Base-by-base conservation (phyloP, 2,113 vertebrate genomes). In the Syngnathoides biaculeatus region DNA sequence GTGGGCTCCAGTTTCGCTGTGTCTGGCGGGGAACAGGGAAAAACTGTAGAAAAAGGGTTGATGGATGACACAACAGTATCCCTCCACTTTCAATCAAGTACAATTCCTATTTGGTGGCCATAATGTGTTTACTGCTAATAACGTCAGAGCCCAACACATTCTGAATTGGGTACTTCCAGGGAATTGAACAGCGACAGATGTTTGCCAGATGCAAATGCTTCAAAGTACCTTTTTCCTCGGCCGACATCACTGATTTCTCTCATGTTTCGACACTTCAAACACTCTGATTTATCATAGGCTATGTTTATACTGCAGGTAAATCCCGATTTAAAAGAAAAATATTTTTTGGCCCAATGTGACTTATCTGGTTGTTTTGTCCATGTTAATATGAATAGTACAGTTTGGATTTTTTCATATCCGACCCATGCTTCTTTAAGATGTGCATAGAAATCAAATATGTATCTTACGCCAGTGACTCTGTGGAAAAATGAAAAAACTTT, bases 61-160 rank as follows among this genome's bases (percentile, higher is more conserved):
- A 1, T 48, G 45, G 45, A 48, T 20, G 45, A 50, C n/a, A 52
- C 48, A 52, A 52, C 10, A 52, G 9, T 20, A 52, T 56, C 24
- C 24, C 14, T 30, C 24, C 24, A 27, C 24, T 56, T 56, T 53
- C n/a, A 22, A 22, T 12, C 7, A 55, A 53, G 52, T 3, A 56
- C 4, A 27, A 13, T 30, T 55, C 71, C 74, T 48, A 67, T 69
- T 63, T 52, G 22, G 26, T 69, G 69, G 74, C 77, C 71, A 75
- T 84, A 65, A 75, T 63, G 59, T 77, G 58, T 80, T 84, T 72
- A 67, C 69, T 67, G 62, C 70, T 77, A 61, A 56, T 15, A 56
- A 6, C 13, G 24, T 15, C 24, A 56, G 4, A 61, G 62, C 71
- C 38, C 59, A 62, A 62, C 66, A 79, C 26, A 74, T 19, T 73